phyloP scores from a whole-genome alignment of 2,888 invertebrate species.

The Abscondita cerata region DNA sequence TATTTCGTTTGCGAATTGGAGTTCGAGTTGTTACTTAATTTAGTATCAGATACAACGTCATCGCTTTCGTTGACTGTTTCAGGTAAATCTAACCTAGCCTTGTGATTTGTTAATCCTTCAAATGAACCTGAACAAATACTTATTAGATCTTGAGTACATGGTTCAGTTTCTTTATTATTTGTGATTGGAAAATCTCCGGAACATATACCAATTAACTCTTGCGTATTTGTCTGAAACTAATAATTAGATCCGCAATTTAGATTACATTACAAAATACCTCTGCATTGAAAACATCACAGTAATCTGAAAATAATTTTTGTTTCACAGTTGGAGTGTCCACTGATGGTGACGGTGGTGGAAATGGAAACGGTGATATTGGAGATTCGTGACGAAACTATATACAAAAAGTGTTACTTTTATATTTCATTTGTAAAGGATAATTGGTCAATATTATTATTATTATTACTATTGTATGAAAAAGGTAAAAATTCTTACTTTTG shows the following conservation, averaged over 20 bases:
- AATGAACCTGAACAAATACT: slow-evolving; percentile 54
- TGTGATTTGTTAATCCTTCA: slow-evolving; percentile 34
- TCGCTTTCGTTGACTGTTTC: too few relatives aligned
- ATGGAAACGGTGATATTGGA: slow-evolving; percentile 44
- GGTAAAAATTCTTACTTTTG: slow-evolving; percentile 50
- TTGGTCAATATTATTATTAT: not conserved
- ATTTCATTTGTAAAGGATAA: slow-evolving; percentile 11
- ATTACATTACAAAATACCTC: slow-evolving; percentile 36
- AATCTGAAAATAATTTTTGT: slow-evolving; percentile 57
- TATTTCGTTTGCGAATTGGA: slow-evolving; percentile 38
- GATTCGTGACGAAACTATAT: slow-evolving; percentile 44
- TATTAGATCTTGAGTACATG: slow-evolving; percentile 51
- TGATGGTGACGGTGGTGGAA: slow-evolving; percentile 48
- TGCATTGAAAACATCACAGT: slow-evolving; percentile 52
- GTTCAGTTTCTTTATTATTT: slow-evolving; percentile 1
- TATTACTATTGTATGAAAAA: too few relatives aligned
- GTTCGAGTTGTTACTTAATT: not conserved
- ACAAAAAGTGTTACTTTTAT: too few relatives aligned
- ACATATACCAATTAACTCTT: slow-evolving; percentile 64
- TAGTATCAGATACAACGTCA: not conserved
- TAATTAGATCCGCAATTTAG: too few relatives aligned
- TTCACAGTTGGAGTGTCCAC: slow-evolving; percentile 39
- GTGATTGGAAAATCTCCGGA: slow-evolving; percentile 56
- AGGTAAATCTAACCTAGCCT: too few relatives aligned
- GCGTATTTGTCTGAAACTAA: slow-evolving; percentile 44